Evolutionary conservation across 2,797 vertebrate genomes (phyloP).

Genomic region (Macropodus opercularis): DNA sequence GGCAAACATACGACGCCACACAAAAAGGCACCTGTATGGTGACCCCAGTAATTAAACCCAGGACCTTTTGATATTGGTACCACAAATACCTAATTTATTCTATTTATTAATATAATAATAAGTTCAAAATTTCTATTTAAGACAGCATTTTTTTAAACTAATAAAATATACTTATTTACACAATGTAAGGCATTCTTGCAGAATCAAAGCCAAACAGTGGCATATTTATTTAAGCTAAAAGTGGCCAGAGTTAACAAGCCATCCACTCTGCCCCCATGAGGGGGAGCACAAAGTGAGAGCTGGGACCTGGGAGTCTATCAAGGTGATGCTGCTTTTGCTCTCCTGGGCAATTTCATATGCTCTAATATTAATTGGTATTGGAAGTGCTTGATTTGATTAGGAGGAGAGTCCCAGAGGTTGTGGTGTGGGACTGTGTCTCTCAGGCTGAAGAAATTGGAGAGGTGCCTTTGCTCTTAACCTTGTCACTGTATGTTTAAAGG

Average conservation of each 20-base stretch:
- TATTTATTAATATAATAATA: too few relatives aligned
- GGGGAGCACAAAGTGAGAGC: conserved; percentile 19
- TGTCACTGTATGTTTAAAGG: conserved; percentile 47
- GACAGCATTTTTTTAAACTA: too few relatives aligned
- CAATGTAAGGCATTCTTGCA: too few relatives aligned
- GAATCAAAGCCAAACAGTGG: too few relatives aligned
- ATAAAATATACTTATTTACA: too few relatives aligned
- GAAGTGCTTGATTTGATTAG: conserved; percentile 73
- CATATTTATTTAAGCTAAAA: too few relatives aligned
- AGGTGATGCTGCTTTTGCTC: conserved; percentile 55
- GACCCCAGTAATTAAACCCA: too few relatives aligned
- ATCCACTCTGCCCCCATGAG: conserved; percentile 43
- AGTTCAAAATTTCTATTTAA: too few relatives aligned
- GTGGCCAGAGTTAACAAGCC: conserved; percentile 41
- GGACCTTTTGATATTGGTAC: too few relatives aligned
- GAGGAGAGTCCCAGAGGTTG: conserved; percentile 33
- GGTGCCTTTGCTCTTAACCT: conserved; percentile 46
- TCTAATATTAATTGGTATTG: conserved; percentile 72
- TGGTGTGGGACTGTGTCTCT: not conserved
- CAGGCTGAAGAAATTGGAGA: conserved; percentile 30
- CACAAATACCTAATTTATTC: too few relatives aligned
- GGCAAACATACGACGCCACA: too few relatives aligned
- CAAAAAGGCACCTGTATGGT: too few relatives aligned
- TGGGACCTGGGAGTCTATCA: conserved; percentile 10
- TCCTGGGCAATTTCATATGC: conserved; percentile 57